Evolutionary conservation across 2,888 invertebrate genomes (phyloP).

Genomic region (Slavum lentiscoides): DNA sequence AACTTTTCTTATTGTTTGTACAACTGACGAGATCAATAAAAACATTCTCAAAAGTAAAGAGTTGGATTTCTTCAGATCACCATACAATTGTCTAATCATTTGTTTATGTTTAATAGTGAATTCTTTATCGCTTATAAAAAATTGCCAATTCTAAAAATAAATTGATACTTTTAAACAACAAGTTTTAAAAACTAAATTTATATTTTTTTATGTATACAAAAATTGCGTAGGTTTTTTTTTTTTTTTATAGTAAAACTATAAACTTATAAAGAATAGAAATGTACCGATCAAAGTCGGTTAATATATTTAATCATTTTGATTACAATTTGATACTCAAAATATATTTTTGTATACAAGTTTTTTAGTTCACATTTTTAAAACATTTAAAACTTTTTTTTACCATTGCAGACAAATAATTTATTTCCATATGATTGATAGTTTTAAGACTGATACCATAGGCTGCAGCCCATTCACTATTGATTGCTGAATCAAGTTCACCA

Average conservation of each 20-base stretch:
- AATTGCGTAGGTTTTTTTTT: no score
- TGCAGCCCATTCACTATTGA: conserved; percentile 90
- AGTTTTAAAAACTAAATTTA: background rate
- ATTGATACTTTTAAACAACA: conserved; percentile 52
- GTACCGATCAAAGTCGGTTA: no score
- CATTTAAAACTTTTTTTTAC: conserved; percentile 62
- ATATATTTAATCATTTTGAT: no score
- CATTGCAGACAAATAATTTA: conserved; percentile 85
- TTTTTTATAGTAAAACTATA: no score
- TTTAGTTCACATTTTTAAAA: background rate
- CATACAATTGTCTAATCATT: conserved; percentile 60
- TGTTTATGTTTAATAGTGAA: conserved; percentile 74
- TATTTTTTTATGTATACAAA: no score
- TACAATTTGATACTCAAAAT: no score
- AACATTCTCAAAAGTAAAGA: conserved; percentile 40
- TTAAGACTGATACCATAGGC: conserved; percentile 75
- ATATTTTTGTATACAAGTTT: background rate
- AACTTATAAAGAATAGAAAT: no score
- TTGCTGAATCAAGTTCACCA: conserved; percentile 88
- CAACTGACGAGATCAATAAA: conserved; percentile 29
- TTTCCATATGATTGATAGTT: conserved; percentile 80
- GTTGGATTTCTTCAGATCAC: conserved; percentile 26
- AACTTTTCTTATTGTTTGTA: conserved; percentile 44
- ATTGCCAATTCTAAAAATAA: conserved; percentile 76
- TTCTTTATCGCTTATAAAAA: conserved; percentile 75